Base-by-base conservation (phyloP, 92 coral and sea anemone genomes). In the Phenganax marumi region DNA sequence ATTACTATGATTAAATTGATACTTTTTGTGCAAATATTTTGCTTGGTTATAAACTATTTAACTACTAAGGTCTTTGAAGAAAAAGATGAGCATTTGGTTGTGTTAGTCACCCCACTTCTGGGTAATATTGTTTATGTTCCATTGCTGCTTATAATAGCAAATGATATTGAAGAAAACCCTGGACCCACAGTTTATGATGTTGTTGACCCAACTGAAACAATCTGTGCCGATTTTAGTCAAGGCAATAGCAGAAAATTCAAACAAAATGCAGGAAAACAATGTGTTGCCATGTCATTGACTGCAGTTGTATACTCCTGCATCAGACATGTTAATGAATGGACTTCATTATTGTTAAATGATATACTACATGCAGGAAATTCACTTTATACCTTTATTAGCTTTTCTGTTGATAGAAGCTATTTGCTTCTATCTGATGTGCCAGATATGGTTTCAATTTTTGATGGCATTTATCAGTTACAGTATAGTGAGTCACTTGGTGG, bases 241-340 rank as follows among this genome's bases (percentile, higher is more conserved):
- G 43, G 7, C 70, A 64, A 64, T 64, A 46, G 46, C 0, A 22
- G 46, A 24, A 8, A 8, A 64, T 64, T 64, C 47, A 64, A 18
- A 64, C 70, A 64, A 9, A 64, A 64, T 64, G 70, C 70, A 10
- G 33, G 33, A 7, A 64, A 64, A 46, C 70, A 64, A 24, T 64
- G 70, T 64, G 70, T 64, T 64, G 70, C 70, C 47, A 64, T 64
- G 70, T 24, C 70, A 64, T 64, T 64, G 70, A 64, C 70, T 8
- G 10, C 70, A 64, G 6, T 64, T 8, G 70, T 24, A 22, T 46
- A 64, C 12, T 10, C 13, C 43, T 7, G 26, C 10, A 46, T 64
- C 12, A 64, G 26, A 64, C 14, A 64, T 64, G 47, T 64, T 7
- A 64, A 22, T 22, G 47, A 22, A 64, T 64, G 70, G 70, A 23